These are phyloP conservation scores for Macrophya alboannulata DNA, from an alignment of 2,888 invertebrate species.

Conservation along the genomic window DNA sequence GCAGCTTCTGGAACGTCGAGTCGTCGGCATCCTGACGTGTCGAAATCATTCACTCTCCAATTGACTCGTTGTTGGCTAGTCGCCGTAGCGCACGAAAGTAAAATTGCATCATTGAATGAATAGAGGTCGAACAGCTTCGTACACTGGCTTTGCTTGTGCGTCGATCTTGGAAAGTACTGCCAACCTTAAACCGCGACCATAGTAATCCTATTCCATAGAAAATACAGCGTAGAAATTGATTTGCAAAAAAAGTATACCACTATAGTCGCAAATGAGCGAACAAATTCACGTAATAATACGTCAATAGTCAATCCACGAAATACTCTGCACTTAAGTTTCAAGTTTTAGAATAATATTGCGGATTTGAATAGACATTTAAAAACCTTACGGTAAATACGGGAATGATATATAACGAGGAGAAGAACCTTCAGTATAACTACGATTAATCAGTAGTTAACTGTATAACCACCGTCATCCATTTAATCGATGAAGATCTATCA, in stretches of 20 bases:
- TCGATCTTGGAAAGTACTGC: slow-evolving; percentile 64
- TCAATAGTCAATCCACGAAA: background rate
- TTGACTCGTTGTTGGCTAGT: slow-evolving; percentile 57
- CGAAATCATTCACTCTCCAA: slow-evolving; percentile 67
- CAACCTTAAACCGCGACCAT: slow-evolving; percentile 8
- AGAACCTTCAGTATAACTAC: background rate
- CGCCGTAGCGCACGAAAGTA: slow-evolving; percentile 70
- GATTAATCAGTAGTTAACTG: background rate
- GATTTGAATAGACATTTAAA: background rate
- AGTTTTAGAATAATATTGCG: background rate
- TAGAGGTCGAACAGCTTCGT: slow-evolving; percentile 69
- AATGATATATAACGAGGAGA: background rate
- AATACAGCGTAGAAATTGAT: background rate
- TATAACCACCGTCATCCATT: background rate
- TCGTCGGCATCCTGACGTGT: slow-evolving; percentile 70
- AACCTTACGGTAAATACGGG: background rate
- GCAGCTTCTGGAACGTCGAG: slow-evolving; percentile 40
- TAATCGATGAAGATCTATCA: background rate
- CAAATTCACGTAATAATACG: background rate
- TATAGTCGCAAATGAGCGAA: background rate
- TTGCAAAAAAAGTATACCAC: background rate
- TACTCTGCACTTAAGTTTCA: background rate
- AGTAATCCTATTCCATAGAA: background rate
- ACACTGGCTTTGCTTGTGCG: slow-evolving; percentile 55
- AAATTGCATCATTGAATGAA: slow-evolving; percentile 69